These are phyloP conservation scores for Champsocephalus gunnari DNA, from an alignment of 2,797 vertebrate genomes.

Conservation along the genomic window DNA sequence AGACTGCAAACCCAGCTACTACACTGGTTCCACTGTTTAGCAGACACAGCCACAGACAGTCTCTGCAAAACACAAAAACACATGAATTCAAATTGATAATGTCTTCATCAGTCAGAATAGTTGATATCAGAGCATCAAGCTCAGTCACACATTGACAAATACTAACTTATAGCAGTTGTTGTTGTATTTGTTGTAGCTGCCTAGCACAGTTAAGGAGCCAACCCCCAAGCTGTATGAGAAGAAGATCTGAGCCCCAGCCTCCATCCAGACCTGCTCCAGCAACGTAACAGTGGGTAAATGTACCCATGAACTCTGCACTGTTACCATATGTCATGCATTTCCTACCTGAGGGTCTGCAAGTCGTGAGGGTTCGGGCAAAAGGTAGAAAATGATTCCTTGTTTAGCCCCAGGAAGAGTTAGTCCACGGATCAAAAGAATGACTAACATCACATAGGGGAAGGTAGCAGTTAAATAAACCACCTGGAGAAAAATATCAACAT, in stretches of 20 bases:
- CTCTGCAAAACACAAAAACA: constrained; percentile 67
- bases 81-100: neutral
- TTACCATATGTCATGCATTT: neutral
- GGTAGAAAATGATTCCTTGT: constrained; percentile 80
- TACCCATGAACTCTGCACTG: neutral
- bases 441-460: constrained; percentile 83
- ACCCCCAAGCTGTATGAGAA: constrained; percentile 83
- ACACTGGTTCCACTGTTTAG: constrained; percentile 85
- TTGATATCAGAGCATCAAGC: neutral
- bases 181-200: constrained; percentile 82
- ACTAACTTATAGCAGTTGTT: constrained; percentile 85
- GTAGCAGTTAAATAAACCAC: constrained; percentile 86
- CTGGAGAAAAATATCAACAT: constrained; percentile 45
- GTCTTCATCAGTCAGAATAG: neutral
- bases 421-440: constrained; percentile 82
- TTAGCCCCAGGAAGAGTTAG: constrained; percentile 84
- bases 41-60: constrained; percentile 80
- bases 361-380: constrained; percentile 78
- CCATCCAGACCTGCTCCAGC: constrained; percentile 84
- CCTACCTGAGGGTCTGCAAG: constrained; percentile 82
- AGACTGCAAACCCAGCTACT: constrained; percentile 85
- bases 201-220: constrained; percentile 75
- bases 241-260: constrained; percentile 82
- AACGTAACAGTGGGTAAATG: constrained; percentile 10
- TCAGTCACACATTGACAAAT: neutral